Percentiles rank a stretch among this genome's conserved stretches.
phyloP scores from a whole-genome alignment of 2,113 vertebrate genomes.

The Pterocles gutturalis region DNA sequence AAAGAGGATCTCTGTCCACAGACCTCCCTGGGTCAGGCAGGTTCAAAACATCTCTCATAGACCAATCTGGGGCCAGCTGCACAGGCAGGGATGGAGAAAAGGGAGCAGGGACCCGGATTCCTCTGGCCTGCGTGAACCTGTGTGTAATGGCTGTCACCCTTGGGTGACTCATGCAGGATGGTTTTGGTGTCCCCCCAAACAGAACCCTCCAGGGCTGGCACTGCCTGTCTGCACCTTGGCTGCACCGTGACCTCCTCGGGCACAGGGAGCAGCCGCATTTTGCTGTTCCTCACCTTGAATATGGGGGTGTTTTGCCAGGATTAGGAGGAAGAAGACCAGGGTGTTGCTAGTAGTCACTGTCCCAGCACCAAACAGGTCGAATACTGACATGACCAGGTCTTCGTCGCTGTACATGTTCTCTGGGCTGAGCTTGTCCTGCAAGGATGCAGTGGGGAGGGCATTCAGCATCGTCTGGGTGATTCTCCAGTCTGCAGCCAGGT shows the following conservation, averaged over 20 bases:
- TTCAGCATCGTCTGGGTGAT: not conserved
- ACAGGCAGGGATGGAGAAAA: not conserved
- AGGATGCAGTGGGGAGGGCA: not conserved
- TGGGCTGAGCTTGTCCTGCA: constrained; percentile 15
- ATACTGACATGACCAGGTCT: constrained; percentile 62
- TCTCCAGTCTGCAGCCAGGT: not conserved
- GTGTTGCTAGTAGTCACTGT: constrained; percentile 69
- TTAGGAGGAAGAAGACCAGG: constrained; percentile 72
- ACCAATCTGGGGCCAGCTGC: rapidly evolving
- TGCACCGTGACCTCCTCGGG: not conserved
- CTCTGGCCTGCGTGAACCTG: not conserved
- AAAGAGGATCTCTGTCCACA: not conserved
- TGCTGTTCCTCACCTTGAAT: constrained; percentile 74
- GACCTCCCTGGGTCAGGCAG: not conserved
- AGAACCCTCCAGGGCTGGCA: not conserved
- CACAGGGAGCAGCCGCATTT: rapidly evolving
- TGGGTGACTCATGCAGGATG: no score
- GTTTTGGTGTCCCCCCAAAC: not conserved
- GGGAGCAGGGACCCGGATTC: not conserved
- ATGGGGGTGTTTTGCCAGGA: constrained; percentile 78
- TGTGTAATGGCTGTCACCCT: not conserved
- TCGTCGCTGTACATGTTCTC: constrained; percentile 11
- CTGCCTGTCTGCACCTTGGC: not conserved
- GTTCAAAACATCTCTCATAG: not conserved
- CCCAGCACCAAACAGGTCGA: constrained; percentile 71